These are phyloP conservation scores for Zoroaster sp. DNA, from an alignment of 53 echinoderm and acorn worm species.

Conservation along the genomic window DNA sequence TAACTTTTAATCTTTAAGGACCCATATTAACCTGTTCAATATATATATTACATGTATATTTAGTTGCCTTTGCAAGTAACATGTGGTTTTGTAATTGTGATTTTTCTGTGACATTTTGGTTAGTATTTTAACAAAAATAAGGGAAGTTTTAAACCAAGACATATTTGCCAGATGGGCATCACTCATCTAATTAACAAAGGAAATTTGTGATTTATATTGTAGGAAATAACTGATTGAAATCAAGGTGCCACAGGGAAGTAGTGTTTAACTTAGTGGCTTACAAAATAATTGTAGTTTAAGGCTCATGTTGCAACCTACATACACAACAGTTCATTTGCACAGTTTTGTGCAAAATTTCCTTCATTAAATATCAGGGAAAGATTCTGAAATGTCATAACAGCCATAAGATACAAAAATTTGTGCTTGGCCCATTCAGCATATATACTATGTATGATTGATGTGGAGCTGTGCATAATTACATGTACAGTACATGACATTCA, in stretches of 20 bases:
- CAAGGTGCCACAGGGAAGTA: neutral
- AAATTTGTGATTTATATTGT: conserved; percentile 12
- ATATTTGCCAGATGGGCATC: neutral
- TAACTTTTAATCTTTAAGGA: too few species aligned
- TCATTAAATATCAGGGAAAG: neutral
- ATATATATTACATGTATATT: neutral
- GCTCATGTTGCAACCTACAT: neutral
- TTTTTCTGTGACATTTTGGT: neutral
- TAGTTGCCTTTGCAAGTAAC: neutral
- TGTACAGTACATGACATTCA: neutral
- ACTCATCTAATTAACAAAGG: conserved; percentile 12
- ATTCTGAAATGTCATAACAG: neutral
- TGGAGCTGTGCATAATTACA: too few species aligned
- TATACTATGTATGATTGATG: too few species aligned
- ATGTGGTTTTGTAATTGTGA: too few species aligned
- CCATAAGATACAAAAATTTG: neutral
- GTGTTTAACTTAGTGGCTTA: neutral
- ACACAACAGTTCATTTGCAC: neutral
- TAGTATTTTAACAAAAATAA: neutral
- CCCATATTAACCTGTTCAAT: too few species aligned
- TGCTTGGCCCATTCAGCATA: too few species aligned
- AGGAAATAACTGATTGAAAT: conserved; percentile 37
- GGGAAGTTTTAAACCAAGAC: neutral
- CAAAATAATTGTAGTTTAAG: neutral
- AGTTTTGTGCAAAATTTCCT: neutral